Base-by-base conservation (phyloP, 2,113 vertebrate genomes). In the Globicephala melas region DNA sequence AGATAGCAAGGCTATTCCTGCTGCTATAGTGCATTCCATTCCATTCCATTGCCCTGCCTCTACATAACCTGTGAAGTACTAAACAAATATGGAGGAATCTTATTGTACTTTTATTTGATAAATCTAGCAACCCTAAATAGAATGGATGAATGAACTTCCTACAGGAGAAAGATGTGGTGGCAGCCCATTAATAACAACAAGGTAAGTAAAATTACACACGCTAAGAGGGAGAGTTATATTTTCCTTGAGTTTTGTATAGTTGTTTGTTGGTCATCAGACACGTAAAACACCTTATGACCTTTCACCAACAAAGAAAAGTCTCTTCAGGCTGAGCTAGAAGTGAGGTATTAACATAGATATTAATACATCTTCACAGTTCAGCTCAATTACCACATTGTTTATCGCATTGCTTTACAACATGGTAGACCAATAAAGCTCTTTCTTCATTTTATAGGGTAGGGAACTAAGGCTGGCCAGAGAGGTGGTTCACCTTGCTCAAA, bases 301-400 rank as follows among this genome's bases (percentile, higher is more conserved):
- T 97, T 95, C 26, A 55, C 76, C 44, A 44, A 36, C 44, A 74
- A 95, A 92, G 70, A 95, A 95, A 94, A 96, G 76, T 91, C 90
- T 36, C 41, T 93, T 94, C 44, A 23, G 14, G n/a, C 67, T 96
- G 71, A 70, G 20, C n/a, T 65, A 95, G 44, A 50, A 92, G 38
- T 87, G 95, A 80, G 41, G 63, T 74, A 70, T 89, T 92, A 92
- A 77, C 67, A 91, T 47, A 95, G 71, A 67, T 94, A 67, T 82
- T 93, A 93, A 70, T 77, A 84, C 44, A 58, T 84, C 62, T 93
- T 96, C 76, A 95, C 58, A 91, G 28, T 67, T 77, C 47, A 91
- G 50, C 28, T 89, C 65, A 82, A 26, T 90, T 85, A 71, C 36
- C 41, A 74, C 28, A 87, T 68, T 84, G 63, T 79, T 95, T 80